Conservation (phyloP, 2,113 vertebrate species). For the Microcebus jonahi region DNA sequence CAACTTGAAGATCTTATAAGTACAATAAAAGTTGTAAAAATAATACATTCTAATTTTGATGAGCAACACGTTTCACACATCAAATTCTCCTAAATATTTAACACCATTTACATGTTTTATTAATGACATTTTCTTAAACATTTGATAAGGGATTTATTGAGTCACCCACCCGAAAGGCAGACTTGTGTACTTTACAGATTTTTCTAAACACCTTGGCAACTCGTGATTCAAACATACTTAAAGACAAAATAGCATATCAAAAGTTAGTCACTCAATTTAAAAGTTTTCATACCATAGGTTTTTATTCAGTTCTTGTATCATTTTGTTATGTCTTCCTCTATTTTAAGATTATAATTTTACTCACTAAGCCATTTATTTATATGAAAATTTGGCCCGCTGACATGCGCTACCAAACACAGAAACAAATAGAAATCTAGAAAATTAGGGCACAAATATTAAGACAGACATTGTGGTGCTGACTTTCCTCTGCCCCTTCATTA, state of each 20-base stretch:
- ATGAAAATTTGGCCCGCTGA: not conserved
- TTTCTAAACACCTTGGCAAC: not conserved
- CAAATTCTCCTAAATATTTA: not conserved
- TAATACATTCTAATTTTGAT: not conserved
- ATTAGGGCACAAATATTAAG: not conserved
- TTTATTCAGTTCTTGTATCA: not conserved
- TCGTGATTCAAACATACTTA: not conserved
- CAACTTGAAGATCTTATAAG: not conserved
- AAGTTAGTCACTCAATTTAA: not conserved
- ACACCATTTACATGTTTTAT: not conserved
- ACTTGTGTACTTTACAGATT: not conserved
- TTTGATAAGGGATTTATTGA: constrained; percentile 3
- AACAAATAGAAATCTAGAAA: not conserved
- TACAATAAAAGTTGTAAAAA: constrained; percentile 5
- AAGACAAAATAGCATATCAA: not conserved
- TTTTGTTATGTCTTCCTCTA: not conserved
- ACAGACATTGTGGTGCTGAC: not conserved
- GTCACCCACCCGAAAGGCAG: not conserved
- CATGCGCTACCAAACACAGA: not conserved
- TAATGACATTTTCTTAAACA: not conserved
- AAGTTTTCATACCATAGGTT: not conserved
- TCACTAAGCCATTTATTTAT: not conserved
- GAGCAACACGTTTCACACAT: not conserved
- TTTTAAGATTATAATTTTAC: not conserved
- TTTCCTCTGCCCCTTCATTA: not conserved